Base-by-base conservation (phyloP, 2,797 vertebrate genomes). In the Nannoperca obscura region DNA sequence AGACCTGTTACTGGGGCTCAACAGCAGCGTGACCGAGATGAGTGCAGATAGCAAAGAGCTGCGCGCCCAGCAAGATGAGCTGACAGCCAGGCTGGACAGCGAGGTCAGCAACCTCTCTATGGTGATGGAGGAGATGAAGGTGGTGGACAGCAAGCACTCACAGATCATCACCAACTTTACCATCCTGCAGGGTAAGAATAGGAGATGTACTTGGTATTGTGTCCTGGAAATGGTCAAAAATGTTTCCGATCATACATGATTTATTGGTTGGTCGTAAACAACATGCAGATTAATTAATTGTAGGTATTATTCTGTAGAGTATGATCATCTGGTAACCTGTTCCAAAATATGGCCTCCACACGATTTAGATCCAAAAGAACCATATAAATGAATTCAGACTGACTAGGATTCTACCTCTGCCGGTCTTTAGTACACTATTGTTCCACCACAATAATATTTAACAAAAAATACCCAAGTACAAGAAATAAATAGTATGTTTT, bases 101-200 rank as follows among this genome's bases (percentile, higher is more conserved):
- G 95, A 96, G 83, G 94, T 95, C 77, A 89, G 11, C 72, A 91
- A 69, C 78, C 88, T 99, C 80, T 97, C 97, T 0, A 88, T 97
- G 61, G 96, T 99, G 86, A 99, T 99, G 98, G 97, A 99, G 90
- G 98, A 99, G 95, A 99, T 99, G 98, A 99, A 94, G 83, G 53
- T 94, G 78, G 92, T 95, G 54, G 95, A 95, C 92, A 95, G 96
- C 92, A 98, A 97, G 85, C 98, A 99, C 60, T 96, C 97, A 1
- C 97, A 99, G 81, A 89, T 95, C 75, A 95, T 96, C 78, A 95
- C 95, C 49, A 96, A 95, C 92, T 96, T 96, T 77, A 96, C 95
- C 60, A 95, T 96, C 76, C 88, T 96, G 80, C 92, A 93, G 69
- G 95, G 95, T 96, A 80, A 90, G 89, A 74, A 34, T 3, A 44